A percentile compares a stretch with the other conserved stretches of the same genome.
phyloP scores from a whole-genome alignment of 2,888 invertebrate species.

The Tetragonula carbonaria region DNA sequence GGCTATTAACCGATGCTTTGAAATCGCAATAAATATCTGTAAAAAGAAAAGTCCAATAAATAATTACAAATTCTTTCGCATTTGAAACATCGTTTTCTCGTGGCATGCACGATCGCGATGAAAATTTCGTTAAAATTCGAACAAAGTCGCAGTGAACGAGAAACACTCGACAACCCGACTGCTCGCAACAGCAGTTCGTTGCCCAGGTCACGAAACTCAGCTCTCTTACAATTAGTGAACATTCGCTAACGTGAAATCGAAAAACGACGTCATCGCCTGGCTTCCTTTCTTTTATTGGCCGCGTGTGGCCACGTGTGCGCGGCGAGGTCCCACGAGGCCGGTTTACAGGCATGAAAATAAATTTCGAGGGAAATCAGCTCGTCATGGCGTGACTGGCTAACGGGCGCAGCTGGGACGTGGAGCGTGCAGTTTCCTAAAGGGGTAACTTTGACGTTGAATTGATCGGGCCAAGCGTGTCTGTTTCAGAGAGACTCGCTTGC shows the following conservation, averaged over 20 bases:
- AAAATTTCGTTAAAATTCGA: neutral
- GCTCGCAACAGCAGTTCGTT: neutral
- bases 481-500: constrained; percentile 36
- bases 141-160: neutral
- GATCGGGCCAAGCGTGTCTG: constrained; percentile 76
- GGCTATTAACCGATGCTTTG: neutral
- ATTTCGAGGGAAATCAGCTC: constrained; percentile 75
- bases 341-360: constrained; percentile 75
- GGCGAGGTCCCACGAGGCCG: constrained; percentile 24
- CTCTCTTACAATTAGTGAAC: neutral
- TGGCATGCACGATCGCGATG: neutral
- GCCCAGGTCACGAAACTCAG: neutral
- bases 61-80: neutral
- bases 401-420: constrained; percentile 55
- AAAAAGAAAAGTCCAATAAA: too few relatives aligned
- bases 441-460: constrained; percentile 80
- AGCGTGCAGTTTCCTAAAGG: constrained; percentile 66
- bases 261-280: constrained; percentile 3
- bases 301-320: neutral
- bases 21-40: neutral
- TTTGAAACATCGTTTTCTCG: neutral
- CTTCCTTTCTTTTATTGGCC: neutral
- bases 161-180: neutral
- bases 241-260: neutral
- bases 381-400: constrained; percentile 78